Evolutionary conservation across 37 sponge, comb jelly and placozoan genomes (phyloP).

Genomic region (Theonella swinhoei): DNA sequence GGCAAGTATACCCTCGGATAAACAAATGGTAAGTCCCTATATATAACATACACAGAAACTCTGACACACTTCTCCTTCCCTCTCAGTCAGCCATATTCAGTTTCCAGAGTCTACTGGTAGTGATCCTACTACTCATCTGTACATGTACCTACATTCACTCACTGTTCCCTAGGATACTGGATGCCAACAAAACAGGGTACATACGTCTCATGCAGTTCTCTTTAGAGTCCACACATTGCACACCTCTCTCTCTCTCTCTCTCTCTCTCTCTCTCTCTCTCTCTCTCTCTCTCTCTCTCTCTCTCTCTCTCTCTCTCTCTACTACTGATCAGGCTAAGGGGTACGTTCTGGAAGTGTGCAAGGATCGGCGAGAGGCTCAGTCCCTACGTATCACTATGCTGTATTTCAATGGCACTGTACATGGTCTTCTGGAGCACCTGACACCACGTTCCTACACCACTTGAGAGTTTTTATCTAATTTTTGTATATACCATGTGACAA

Average conservation of each 20-base stretch:
- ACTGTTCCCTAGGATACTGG: conserved; percentile 76
- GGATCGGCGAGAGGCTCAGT: conserved; percentile 90
- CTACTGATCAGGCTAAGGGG: conserved; percentile 65
- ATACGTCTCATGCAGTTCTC: too few species aligned
- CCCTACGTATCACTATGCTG: conserved; percentile 89
- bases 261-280: conserved; percentile 19
- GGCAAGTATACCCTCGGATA: too few species aligned
- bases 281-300: conserved; percentile 1
- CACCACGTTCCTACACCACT: too few species aligned
- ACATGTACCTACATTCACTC: conserved; percentile 88
- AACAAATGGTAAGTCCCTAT: too few species aligned
- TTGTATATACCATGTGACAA: too few species aligned
- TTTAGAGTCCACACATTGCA: too few species aligned
- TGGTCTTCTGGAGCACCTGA: conserved; percentile 68
- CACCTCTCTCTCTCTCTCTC: conserved; percentile 6
- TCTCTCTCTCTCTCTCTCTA: conserved; percentile 19
- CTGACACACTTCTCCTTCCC: neutral
- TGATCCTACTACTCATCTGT: conserved; percentile 85
- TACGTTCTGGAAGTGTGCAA: conserved; percentile 87
- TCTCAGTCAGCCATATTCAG: conserved; percentile 91
- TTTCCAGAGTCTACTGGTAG: conserved; percentile 92
- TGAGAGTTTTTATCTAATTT: too few species aligned
- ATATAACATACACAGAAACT: too few species aligned
- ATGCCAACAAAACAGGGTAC: conserved; percentile 87
- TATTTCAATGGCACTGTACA: conserved; percentile 79